phyloP scores from a whole-genome alignment of 2,888 invertebrate genomes.

The Erebia epiphron region DNA sequence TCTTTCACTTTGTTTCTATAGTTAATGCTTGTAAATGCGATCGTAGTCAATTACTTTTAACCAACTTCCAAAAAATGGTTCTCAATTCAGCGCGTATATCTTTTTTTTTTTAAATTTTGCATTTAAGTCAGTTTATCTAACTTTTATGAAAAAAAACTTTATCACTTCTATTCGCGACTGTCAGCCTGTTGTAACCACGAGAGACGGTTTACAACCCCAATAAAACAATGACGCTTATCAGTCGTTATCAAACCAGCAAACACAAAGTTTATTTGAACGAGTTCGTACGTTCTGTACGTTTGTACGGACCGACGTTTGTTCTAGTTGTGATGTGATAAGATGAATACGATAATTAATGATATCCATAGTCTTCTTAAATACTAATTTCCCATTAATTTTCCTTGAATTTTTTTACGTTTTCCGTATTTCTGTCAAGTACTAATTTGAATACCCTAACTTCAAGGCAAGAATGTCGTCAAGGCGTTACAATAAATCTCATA shows the following conservation, averaged over 20 bases:
- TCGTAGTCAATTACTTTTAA: too few species aligned
- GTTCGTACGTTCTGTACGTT: slow-evolving; percentile 66
- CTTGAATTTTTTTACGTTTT: neutral
- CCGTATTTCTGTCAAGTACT: too few species aligned
- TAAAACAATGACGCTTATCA: slow-evolving; percentile 81
- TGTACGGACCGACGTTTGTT: slow-evolving; percentile 74
- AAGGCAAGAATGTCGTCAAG: too few species aligned
- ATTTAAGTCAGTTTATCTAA: neutral
- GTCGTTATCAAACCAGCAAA: slow-evolving; percentile 72
- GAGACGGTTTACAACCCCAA: slow-evolving; percentile 68
- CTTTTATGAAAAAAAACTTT: slow-evolving; percentile 10
- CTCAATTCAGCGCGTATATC: too few species aligned
- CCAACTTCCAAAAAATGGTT: too few species aligned
- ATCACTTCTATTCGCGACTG: slow-evolving; percentile 55
- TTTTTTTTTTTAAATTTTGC: too few species aligned
- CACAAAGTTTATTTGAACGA: slow-evolving; percentile 73
- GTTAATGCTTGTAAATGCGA: too few species aligned
- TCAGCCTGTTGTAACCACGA: slow-evolving; percentile 47
- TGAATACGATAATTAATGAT: slow-evolving; percentile 38
- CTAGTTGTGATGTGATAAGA: slow-evolving; percentile 59
- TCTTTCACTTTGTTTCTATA: too few species aligned
- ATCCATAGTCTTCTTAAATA: neutral
- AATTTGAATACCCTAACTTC: too few species aligned
- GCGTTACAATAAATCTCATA: too few species aligned
- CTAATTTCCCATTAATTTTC: neutral